phyloP scores from a whole-genome alignment of 2,888 invertebrate genomes.

The Meganola albula region DNA sequence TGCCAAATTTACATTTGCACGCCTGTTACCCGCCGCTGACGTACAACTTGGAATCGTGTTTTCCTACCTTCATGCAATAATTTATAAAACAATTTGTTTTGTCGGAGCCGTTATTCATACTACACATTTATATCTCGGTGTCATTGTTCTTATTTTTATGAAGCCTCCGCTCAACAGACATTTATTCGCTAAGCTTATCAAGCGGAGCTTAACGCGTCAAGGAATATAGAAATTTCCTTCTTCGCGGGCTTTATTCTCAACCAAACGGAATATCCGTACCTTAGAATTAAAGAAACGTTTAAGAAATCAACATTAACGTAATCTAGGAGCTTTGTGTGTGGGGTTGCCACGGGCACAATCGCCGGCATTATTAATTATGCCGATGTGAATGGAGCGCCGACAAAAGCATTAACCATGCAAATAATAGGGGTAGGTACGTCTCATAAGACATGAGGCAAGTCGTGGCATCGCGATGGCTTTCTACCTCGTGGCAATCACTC shows the following conservation, averaged over 20 bases:
- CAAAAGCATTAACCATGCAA: slow-evolving; percentile 55
- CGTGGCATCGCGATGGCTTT: slow-evolving; percentile 33
- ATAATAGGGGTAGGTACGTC: slow-evolving; percentile 54
- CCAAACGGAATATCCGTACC: slow-evolving; percentile 16
- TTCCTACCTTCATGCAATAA: no score
- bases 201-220: slow-evolving; percentile 5
- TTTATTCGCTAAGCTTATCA: not conserved
- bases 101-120: no score
- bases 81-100: no score
- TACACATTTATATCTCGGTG: slow-evolving; percentile 17
- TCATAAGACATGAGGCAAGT: no score
- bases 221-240: slow-evolving; percentile 6
- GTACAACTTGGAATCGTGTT: slow-evolving; percentile 29
- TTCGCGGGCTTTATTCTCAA: slow-evolving; percentile 4
- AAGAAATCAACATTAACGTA: slow-evolving; percentile 27
- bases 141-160: not conserved
- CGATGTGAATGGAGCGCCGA: slow-evolving; percentile 49
- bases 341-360: slow-evolving; percentile 43
- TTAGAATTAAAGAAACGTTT: slow-evolving; percentile 26
- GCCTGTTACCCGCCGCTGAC: slow-evolving; percentile 29
- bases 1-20: slow-evolving; percentile 61
- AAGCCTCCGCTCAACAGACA: not conserved
- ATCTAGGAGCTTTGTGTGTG: slow-evolving; percentile 27
- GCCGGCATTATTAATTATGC: slow-evolving; percentile 58
- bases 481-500: slow-evolving; percentile 38